Evolutionary conservation across 2,888 invertebrate genomes (phyloP).

Genomic region (Chironomus riparius): DNA sequence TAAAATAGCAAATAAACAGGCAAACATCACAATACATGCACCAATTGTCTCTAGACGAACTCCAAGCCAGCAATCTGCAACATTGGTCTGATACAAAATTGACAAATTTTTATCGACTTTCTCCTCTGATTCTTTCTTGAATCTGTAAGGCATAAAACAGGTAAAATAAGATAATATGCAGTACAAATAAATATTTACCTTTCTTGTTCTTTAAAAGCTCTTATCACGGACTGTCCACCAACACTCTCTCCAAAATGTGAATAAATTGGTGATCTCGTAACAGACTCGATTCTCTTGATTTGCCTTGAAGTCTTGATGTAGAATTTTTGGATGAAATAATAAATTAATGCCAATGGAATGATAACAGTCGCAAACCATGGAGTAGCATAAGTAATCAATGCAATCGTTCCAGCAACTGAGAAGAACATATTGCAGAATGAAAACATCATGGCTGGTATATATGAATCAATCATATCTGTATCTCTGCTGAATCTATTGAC

Average conservation of each 20-base stretch:
- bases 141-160: slow-evolving; percentile 33
- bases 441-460: slow-evolving; percentile 38
- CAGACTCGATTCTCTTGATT: slow-evolving; percentile 46
- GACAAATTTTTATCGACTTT: slow-evolving; percentile 47
- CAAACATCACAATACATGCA: slow-evolving; percentile 48
- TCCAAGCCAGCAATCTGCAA: slow-evolving; percentile 45
- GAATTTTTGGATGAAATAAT: slow-evolving; percentile 41
- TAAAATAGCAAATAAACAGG: slow-evolving; percentile 49
- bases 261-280: slow-evolving; percentile 48
- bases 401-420: slow-evolving; percentile 30
- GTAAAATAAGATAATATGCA: too few relatives aligned
- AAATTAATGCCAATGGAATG: slow-evolving; percentile 36
- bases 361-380: slow-evolving; percentile 37
- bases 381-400: slow-evolving; percentile 33
- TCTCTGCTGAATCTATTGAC: slow-evolving; percentile 54
- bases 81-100: slow-evolving; percentile 45
- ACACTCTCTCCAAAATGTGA: slow-evolving; percentile 48
- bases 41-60: slow-evolving; percentile 46
- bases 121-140: slow-evolving; percentile 47
- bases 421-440: slow-evolving; percentile 6
- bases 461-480: slow-evolving; percentile 48
- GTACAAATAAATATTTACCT: slow-evolving; percentile 29
- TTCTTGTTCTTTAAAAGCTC: slow-evolving; percentile 42
- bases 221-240: slow-evolving; percentile 40
- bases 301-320: slow-evolving; percentile 48